Evolutionary conservation across 2,113 vertebrate species (phyloP), one percentile per base, ranked within the genome.

Genomic region (Cyprinodon variegatus): DNA sequence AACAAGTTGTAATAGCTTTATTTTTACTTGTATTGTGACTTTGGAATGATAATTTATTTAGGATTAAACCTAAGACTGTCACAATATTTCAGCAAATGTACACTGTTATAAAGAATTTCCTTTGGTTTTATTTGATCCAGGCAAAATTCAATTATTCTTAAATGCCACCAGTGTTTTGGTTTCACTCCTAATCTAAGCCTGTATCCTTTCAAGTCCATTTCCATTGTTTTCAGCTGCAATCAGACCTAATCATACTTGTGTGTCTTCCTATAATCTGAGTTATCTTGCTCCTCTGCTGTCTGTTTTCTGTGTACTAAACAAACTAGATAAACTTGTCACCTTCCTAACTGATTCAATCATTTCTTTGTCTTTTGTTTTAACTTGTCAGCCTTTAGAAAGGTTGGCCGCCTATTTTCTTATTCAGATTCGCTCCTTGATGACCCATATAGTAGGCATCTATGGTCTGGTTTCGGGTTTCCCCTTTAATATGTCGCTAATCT

Each of bases 311-410:
- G 20, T 62, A 4, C 15, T 68, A 13, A 20, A 20, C 1, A 50
- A 4, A 70, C 73, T 20, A 65, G 66, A 46, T n/a, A 0, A 63
- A 37, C 62, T 81, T 59, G n/a, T 71, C 11, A 12, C 45, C 37
- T 37, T 1, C 29, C 29, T 22, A 37, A 38, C 72, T 64, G 67
- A 77, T 62, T 73, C 15, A 69, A 2, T 3, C 70, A 57, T 22
- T 78, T 78, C 17, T 71, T 72, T 82, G 76, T 57, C 70, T 61
- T 74, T 73, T 11, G 13, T 36, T 65, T 69, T 14, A 29, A 11
- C 50, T 59, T 43, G 57, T 10, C 53, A 68, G 68, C 61, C 3
- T 10, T 3, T 8, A 36, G 15, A 20, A 37, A 39, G 61, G 15
- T 4, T 7, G 22, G 40, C 17, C 9, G 22, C 65, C 74, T 66